Evolutionary conservation across 1,140 invertebrate genomes (phyloP).

Genomic region (Eumeta japonica): DNA sequence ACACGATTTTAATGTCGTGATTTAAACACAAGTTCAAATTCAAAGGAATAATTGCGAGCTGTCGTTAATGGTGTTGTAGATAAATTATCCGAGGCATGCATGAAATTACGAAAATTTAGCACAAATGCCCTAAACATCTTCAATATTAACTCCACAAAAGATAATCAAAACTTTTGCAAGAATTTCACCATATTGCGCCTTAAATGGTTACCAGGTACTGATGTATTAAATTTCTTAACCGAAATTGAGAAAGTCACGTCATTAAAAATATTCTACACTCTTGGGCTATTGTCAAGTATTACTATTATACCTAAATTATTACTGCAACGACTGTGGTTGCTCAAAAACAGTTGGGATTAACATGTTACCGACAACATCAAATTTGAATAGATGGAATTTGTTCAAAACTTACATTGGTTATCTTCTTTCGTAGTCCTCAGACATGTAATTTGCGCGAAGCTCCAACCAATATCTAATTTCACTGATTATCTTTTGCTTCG

Average conservation of each 20-base stretch:
- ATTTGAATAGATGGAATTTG: neutral
- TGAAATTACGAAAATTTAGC: too few species aligned
- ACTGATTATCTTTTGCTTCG: slow-evolving; percentile 23
- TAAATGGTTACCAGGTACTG: too few species aligned
- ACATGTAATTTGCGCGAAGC: neutral
- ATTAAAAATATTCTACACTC: slow-evolving; percentile 26
- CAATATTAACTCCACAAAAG: neutral
- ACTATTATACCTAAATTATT: slow-evolving; percentile 25
- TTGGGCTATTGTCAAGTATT: slow-evolving; percentile 23
- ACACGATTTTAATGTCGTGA: too few species aligned
- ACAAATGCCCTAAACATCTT: too few species aligned
- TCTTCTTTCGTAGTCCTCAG: slow-evolving; percentile 3
- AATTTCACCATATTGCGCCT: too few species aligned
- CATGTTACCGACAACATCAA: slow-evolving; percentile 1
- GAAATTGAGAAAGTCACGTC: slow-evolving; percentile 13
- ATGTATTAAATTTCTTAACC: slow-evolving; percentile 3
- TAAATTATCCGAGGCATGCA: too few species aligned
- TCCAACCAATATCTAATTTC: slow-evolving; percentile 13
- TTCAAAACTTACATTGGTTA: too few species aligned
- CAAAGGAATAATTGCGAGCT: too few species aligned
- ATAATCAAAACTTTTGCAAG: slow-evolving; percentile 1
- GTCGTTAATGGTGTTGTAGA: too few species aligned
- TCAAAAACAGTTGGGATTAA: slow-evolving; percentile 28
- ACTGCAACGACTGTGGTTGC: slow-evolving; percentile 25
- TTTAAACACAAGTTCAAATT: too few species aligned